phyloP scores from a whole-genome alignment of 2,888 invertebrate genomes.

The Venusia cambrica region DNA sequence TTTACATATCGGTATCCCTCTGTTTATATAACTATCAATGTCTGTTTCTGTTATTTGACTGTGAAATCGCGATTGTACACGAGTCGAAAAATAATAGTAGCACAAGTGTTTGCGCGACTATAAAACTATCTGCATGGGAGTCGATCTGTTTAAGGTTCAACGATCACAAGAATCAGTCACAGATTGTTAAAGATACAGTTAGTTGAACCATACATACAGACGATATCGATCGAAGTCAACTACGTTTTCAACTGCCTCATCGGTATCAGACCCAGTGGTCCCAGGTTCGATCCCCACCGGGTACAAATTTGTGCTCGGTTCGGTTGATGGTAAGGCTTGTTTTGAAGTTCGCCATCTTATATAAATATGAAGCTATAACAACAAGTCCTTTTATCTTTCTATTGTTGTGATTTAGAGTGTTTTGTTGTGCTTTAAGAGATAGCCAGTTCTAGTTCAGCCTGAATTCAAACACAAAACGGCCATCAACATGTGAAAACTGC shows the following conservation, averaged over 20 bases:
- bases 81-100: conserved; percentile 34
- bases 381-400: too few species aligned
- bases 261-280: too few species aligned
- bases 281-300: too few species aligned
- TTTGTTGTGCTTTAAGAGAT: too few species aligned
- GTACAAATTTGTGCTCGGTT: too few species aligned
- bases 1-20: conserved; percentile 26
- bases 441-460: too few species aligned
- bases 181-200: conserved; percentile 17
- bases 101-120: conserved; percentile 40
- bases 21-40: conserved; percentile 33
- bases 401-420: too few species aligned
- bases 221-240: background rate
- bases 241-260: background rate
- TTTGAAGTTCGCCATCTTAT: too few species aligned
- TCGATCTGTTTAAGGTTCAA: conserved; percentile 52
- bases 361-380: too few species aligned
- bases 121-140: conserved; percentile 44
- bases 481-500: too few species aligned
- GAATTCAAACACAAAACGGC: too few species aligned
- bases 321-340: too few species aligned
- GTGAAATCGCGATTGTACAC: conserved; percentile 51
- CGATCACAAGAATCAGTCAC: conserved; percentile 49
- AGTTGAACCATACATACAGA: conserved; percentile 11
- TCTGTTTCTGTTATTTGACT: conserved; percentile 47